Conservation (phyloP, 2,888 invertebrate genomes). For the Actias luna region DNA sequence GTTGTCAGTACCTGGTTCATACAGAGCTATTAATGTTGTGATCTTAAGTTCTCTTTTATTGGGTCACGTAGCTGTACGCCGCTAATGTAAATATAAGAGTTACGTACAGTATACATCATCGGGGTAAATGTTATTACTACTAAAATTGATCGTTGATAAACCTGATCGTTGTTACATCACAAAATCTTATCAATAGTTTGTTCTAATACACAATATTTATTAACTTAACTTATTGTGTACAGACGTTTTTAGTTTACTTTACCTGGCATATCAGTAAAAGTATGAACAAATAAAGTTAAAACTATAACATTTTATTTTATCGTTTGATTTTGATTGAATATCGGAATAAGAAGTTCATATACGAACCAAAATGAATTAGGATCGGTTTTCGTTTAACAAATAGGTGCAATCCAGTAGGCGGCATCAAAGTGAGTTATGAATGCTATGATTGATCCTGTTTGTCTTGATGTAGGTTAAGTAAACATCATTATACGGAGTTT, state of each 20-base stretch:
- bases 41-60: neutral
- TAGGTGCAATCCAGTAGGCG: neutral
- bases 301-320: neutral
- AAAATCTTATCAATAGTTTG: neutral
- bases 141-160: neutral
- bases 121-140: neutral
- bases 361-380: neutral
- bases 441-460: constrained; percentile 4
- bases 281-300: neutral
- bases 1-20: neutral
- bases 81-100: neutral
- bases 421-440: neutral
- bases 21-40: neutral
- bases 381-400: neutral
- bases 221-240: neutral
- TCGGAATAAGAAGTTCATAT: neutral
- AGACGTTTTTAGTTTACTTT: neutral
- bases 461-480: neutral
- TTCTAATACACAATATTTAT: neutral
- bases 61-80: neutral
- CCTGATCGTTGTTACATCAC: neutral
- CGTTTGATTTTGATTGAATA: neutral
- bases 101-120: neutral
- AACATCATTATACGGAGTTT: neutral
- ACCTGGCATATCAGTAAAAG: neutral